Percentiles rank a stretch among this genome's conserved stretches.
These are phyloP conservation scores for Trissolcus basalis DNA, from an alignment of 1,140 invertebrate genomes.

Conservation along the genomic window DNA sequence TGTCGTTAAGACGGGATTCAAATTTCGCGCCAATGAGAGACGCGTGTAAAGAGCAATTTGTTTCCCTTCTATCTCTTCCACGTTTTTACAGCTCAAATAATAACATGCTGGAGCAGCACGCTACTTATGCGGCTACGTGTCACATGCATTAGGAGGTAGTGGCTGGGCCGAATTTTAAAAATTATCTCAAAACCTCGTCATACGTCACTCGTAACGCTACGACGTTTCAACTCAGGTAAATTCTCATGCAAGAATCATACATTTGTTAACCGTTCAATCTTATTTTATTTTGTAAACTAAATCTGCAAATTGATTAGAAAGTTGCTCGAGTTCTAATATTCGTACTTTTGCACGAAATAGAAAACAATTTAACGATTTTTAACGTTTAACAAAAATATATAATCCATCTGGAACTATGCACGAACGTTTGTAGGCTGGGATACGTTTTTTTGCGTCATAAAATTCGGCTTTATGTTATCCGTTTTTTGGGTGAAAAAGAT, in stretches of 20 bases:
- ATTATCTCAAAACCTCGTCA: slow-evolving; percentile 6
- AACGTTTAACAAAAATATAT: too few relatives aligned
- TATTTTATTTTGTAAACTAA: too few relatives aligned
- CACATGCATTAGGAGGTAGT: slow-evolving; percentile 22
- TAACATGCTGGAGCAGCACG: slow-evolving; percentile 37
- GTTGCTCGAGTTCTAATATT: too few relatives aligned
- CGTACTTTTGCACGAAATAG: too few relatives aligned
- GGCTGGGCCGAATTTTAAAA: slow-evolving; percentile 14
- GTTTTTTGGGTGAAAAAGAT: slow-evolving; percentile 9
- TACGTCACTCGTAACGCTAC: neutral
- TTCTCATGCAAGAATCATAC: too few relatives aligned
- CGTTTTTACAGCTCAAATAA: slow-evolving; percentile 47
- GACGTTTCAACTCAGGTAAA: slow-evolving; percentile 9
- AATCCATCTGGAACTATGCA: too few relatives aligned
- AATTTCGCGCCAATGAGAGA: slow-evolving; percentile 3
- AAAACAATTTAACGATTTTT: too few relatives aligned
- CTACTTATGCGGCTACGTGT: slow-evolving; percentile 44
- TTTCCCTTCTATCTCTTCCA: slow-evolving; percentile 33
- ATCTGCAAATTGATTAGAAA: too few relatives aligned
- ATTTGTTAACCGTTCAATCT: too few relatives aligned
- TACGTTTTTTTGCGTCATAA: slow-evolving; percentile 9
- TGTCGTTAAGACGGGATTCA: neutral
- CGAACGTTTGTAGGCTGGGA: neutral
- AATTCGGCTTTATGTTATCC: slow-evolving; percentile 1
- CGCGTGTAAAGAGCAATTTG: neutral